These are phyloP conservation scores for Chascanopsetta lugubris DNA, from an alignment of 2,113 vertebrate species.

Conservation along the genomic window DNA sequence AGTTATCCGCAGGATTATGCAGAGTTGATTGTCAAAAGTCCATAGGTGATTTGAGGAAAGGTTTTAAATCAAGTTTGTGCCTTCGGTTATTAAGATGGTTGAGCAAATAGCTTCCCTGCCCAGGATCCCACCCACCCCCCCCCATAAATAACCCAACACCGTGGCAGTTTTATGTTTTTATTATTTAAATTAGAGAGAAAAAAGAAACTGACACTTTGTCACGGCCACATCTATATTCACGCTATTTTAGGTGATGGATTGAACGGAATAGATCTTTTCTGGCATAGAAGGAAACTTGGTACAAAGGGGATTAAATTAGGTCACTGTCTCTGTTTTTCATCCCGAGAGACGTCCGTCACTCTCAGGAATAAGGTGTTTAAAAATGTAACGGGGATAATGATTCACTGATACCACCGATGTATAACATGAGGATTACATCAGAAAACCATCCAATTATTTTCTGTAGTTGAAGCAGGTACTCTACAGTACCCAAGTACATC, in stretches of 20 bases:
- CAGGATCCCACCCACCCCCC: no score
- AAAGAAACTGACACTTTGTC: neutral
- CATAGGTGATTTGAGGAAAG: constrained; percentile 14
- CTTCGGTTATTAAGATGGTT: constrained; percentile 11
- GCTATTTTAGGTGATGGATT: neutral
- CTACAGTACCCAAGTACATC: no score
- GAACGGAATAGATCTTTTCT: constrained; percentile 3
- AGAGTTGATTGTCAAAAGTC: constrained; percentile 18
- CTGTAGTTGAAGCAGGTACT: neutral
- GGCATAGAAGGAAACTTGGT: neutral
- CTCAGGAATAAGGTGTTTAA: neutral
- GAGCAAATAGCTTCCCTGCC: constrained; percentile 3
- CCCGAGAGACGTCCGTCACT: neutral
- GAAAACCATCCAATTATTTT: neutral
- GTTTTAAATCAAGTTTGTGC: constrained; percentile 10
- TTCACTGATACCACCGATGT: neutral
- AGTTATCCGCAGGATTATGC: constrained; percentile 37
- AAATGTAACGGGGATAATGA: neutral
- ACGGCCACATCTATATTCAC: neutral
- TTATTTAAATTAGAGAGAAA: no score
- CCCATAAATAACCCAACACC: neutral
- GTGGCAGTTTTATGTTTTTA: neutral
- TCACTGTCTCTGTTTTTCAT: neutral
- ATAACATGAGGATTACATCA: neutral
- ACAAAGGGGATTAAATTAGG: neutral